Conservation (phyloP, 30 jellyfish, hydroid and myxozoan species). For the Hydra vulgaris region DNA sequence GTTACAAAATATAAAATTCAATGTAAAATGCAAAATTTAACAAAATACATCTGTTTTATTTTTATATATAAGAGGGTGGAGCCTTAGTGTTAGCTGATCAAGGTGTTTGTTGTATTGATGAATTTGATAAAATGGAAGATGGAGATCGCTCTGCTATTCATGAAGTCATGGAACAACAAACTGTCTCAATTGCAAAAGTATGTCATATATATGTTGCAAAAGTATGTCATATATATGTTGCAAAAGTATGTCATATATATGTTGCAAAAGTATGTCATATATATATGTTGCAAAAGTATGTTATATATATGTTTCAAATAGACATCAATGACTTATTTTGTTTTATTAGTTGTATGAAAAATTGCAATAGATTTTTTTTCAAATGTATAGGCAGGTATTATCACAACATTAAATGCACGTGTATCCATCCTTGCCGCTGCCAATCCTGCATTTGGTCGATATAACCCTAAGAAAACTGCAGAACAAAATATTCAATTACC, state of each 20-base stretch:
- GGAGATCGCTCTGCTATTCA: slow-evolving; percentile 94
- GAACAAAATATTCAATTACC: slow-evolving; percentile 98
- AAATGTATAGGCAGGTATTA: slow-evolving; percentile 82
- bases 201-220: no score
- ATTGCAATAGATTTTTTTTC: no score
- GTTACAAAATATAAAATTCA: no score
- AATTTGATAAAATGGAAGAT: slow-evolving; percentile 98
- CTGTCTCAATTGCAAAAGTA: slow-evolving; percentile 96
- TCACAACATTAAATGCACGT: slow-evolving; percentile 98
- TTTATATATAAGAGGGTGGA: slow-evolving; percentile 70
- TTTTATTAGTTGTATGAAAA: no score
- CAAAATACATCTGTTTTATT: not conserved
- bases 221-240: no score
- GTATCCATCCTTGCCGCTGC: slow-evolving; percentile 99
- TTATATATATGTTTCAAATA: not conserved
- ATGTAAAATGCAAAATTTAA: no score
- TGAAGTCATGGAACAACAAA: slow-evolving; percentile 99
- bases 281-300: no score
- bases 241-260: no score
- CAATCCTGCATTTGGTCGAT: slow-evolving; percentile 98
- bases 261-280: no score
- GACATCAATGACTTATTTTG: not conserved
- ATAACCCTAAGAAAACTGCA: slow-evolving; percentile 92
- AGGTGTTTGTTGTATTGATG: slow-evolving; percentile 99
- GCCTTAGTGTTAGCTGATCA: slow-evolving; percentile 97